phyloP scores from a whole-genome alignment of 2,797 vertebrate genomes.

The Prunella strophiata region DNA sequence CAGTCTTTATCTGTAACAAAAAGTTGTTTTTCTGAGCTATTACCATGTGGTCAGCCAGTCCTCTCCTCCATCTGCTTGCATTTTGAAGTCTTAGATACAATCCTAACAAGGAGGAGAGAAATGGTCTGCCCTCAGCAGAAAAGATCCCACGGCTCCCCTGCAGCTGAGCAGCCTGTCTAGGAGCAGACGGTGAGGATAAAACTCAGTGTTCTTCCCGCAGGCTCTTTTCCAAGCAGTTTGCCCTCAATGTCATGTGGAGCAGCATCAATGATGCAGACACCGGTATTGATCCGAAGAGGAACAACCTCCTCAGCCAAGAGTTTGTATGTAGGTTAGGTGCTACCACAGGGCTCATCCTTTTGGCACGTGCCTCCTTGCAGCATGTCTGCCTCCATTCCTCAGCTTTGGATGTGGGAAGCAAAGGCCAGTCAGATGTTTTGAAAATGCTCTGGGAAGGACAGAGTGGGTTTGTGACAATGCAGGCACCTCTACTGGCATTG shows the following conservation, averaged over 20 bases:
- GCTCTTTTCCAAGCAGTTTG: not conserved
- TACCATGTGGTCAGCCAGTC: not conserved
- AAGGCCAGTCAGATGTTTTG: fast-evolving
- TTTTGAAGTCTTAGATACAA: not conserved
- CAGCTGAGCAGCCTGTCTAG: slow-evolving; percentile 12
- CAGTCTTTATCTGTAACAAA: not conserved
- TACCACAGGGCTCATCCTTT: not conserved
- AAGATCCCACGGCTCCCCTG: not conserved
- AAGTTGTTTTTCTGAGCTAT: not conserved
- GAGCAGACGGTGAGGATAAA: slow-evolving; percentile 38
- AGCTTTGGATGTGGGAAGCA: not conserved
- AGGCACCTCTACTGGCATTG: fast-evolving
- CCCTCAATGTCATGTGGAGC: not conserved
- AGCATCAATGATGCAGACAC: not conserved
- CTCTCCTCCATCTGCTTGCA: not conserved
- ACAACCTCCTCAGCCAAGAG: not conserved
- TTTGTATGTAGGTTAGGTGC: not conserved
- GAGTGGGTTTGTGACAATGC: not conserved
- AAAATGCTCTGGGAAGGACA: not conserved
- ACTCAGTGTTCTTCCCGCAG: not conserved
- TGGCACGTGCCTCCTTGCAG: not conserved
- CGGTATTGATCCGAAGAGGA: fast-evolving
- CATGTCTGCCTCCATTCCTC: not conserved
- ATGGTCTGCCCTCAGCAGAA: not conserved
- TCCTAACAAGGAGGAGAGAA: not conserved